phyloP scores from a whole-genome alignment of 2,113 vertebrate species.

The Amblyornis subalaris region DNA sequence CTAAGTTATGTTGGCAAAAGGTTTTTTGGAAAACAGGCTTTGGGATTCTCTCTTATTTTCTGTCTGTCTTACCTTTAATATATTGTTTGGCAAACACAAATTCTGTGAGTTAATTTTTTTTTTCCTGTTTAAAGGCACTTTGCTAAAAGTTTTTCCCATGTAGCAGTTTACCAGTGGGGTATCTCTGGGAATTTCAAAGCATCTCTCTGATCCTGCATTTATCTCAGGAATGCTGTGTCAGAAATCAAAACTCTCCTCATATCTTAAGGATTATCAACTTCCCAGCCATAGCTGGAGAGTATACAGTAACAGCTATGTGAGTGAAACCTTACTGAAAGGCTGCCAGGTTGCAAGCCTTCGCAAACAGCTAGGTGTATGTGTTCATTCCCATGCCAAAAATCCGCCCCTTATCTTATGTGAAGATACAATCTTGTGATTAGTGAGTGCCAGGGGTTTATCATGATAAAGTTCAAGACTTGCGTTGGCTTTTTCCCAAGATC shows the following conservation, averaged over 20 bases:
- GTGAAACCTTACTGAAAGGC: conserved; percentile 74
- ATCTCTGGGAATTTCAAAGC: conserved; percentile 87
- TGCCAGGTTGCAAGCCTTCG: conserved; percentile 72
- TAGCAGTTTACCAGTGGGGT: conserved; percentile 52
- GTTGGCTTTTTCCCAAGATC: conserved; percentile 60
- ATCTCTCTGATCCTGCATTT: conserved; percentile 91
- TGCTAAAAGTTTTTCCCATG: conserved; percentile 70
- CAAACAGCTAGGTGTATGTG: conserved; percentile 74
- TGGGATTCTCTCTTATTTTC: conserved; percentile 47
- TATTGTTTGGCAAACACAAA: conserved; percentile 60
- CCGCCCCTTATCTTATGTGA: conserved; percentile 72
- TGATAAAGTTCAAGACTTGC: conserved; percentile 72
- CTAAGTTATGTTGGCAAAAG: neutral
- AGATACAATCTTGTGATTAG: conserved; percentile 78
- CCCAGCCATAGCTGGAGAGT: conserved; percentile 86
- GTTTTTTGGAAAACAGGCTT: conserved; percentile 40
- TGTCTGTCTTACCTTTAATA: conserved; percentile 80
- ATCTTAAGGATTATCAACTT: conserved; percentile 97
- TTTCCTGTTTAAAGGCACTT: conserved; percentile 61
- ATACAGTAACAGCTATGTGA: conserved; percentile 88
- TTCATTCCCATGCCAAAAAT: conserved; percentile 73
- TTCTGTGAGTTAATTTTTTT: conserved; percentile 5
- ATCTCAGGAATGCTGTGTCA: conserved; percentile 99
- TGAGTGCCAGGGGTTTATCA: conserved; percentile 76
- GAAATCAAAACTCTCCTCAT: conserved; percentile 95